Percentiles rank a stretch among this genome's conserved stretches.
Evolutionary conservation across 2,888 invertebrate species (phyloP).

Genomic region (Caprella mutica): DNA sequence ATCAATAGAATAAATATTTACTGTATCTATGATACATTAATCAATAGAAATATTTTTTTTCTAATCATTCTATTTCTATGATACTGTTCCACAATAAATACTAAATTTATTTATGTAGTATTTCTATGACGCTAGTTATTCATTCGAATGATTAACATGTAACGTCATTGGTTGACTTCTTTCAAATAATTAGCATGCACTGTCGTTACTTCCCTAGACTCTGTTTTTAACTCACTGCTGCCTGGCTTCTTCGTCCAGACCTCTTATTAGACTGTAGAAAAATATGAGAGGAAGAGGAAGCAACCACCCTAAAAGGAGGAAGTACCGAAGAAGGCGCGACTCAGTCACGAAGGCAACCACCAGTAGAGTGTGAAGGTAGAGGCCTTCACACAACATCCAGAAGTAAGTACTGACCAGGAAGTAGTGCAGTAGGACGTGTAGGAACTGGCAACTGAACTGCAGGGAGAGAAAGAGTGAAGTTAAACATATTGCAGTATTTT

Average conservation of each 20-base stretch:
- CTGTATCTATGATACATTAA: too few species aligned
- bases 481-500: neutral
- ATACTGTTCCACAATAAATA: too few species aligned
- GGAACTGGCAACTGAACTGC: constrained; percentile 59
- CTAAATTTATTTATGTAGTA: too few species aligned
- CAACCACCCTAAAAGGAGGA: constrained; percentile 75
- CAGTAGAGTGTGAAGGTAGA: constrained; percentile 84
- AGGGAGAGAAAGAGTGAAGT: neutral
- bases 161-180: neutral
- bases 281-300: constrained; percentile 57
- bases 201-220: neutral
- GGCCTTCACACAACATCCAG: constrained; percentile 93
- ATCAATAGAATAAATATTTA: too few species aligned
- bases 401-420: constrained; percentile 84
- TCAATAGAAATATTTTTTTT: too few species aligned
- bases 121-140: too few species aligned
- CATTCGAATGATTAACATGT: neutral
- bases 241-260: constrained; percentile 11
- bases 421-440: constrained; percentile 74
- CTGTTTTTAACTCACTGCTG: constrained; percentile 6
- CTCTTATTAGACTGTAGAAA: constrained; percentile 56
- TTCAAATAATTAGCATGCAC: neutral
- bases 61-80: neutral
- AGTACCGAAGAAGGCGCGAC: constrained; percentile 65
- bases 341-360: constrained; percentile 85